Evolutionary conservation across 1,140 invertebrate genomes (phyloP).

Genomic region (Drosophila littoralis): DNA sequence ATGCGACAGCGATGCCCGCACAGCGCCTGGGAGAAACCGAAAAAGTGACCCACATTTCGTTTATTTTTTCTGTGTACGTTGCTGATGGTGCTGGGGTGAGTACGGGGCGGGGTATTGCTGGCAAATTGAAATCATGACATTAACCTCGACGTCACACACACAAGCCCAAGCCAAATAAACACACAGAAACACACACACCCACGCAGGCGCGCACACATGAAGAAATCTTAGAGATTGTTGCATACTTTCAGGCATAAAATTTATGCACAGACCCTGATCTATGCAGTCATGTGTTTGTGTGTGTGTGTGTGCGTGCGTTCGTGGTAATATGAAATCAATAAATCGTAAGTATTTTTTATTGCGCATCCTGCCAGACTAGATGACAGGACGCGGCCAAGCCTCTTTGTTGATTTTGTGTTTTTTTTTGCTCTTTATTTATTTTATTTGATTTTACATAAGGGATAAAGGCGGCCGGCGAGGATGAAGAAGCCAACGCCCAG

Average conservation of each 20-base stretch:
- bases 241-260: constrained; percentile 70
- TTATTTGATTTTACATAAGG: constrained; percentile 75
- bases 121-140: constrained; percentile 76
- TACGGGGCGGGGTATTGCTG: constrained; percentile 9
- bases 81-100: not conserved
- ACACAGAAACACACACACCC: constrained; percentile 19
- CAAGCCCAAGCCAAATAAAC: constrained; percentile 1
- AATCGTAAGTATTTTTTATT: constrained; percentile 74
- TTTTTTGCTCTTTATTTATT: constrained; percentile 71
- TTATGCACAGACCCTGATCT: constrained; percentile 55
- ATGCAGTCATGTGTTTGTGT: constrained; percentile 25
- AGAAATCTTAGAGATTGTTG: constrained; percentile 46
- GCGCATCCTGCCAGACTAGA: constrained; percentile 30
- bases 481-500: constrained; percentile 43
- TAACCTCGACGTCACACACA: constrained; percentile 47
- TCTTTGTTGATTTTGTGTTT: constrained; percentile 28
- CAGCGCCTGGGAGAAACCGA: constrained; percentile 29
- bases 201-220: constrained; percentile 28
- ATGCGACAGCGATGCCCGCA: not conserved
- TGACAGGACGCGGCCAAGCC: constrained; percentile 16
- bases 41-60: constrained; percentile 47
- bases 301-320: constrained; percentile 19
- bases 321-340: constrained; percentile 79
- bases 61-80: constrained; percentile 12
- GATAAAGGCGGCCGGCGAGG: constrained; percentile 57